A percentile compares a stretch with the other conserved stretches of the same genome.
Evolutionary conservation across 2,888 invertebrate genomes (phyloP).

Genomic region (Eubasilissa splendida): DNA sequence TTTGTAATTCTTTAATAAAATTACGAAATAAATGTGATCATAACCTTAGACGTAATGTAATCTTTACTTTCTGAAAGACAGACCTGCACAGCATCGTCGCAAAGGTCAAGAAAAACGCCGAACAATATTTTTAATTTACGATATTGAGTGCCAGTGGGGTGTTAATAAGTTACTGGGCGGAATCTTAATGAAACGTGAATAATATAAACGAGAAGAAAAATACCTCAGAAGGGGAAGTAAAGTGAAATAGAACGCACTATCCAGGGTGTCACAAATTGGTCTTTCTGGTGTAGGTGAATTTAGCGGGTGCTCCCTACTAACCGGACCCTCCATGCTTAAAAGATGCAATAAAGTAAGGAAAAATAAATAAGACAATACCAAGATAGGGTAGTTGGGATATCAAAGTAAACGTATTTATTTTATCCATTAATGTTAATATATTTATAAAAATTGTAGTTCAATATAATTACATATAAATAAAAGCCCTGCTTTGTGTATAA

Average conservation of each 20-base stretch:
- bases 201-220: slow-evolving; percentile 41
- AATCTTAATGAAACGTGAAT: slow-evolving; percentile 52
- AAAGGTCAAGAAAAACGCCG: background rate
- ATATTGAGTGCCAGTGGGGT: background rate
- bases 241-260: slow-evolving; percentile 55
- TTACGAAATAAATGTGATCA: background rate
- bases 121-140: slow-evolving; percentile 14
- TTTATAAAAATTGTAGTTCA: no score
- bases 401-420: background rate
- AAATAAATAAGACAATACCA: background rate
- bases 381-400: background rate
- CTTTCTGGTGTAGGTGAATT: slow-evolving; percentile 41
- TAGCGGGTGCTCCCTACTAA: slow-evolving; percentile 3
- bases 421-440: no score
- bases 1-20: no score
- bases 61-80: background rate
- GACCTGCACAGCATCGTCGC: background rate
- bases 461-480: no score
- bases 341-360: background rate
- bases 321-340: background rate
- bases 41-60: slow-evolving; percentile 1
- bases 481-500: no score
- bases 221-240: slow-evolving; percentile 35
- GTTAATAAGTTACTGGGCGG: background rate
- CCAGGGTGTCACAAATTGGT: slow-evolving; percentile 53